These are phyloP conservation scores for Aleiodes alternator DNA, from an alignment of 2,888 invertebrate species.

Conservation along the genomic window DNA sequence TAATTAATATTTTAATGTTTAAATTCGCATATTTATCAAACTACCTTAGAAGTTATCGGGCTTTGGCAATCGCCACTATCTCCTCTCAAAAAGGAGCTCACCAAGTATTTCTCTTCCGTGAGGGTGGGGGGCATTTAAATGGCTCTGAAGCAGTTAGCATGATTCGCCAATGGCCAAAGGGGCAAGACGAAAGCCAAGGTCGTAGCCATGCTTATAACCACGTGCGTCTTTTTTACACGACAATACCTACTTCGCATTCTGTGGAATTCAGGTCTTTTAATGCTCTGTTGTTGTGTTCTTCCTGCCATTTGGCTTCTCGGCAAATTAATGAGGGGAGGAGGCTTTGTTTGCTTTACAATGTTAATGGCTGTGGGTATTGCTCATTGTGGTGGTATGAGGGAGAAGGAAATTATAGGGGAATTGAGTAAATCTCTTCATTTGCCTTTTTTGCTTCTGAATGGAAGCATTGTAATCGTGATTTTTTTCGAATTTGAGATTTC, in stretches of 20 bases:
- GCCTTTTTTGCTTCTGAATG: too few species aligned
- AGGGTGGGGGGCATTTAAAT: slow-evolving; percentile 46
- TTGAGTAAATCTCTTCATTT: too few species aligned
- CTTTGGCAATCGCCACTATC: slow-evolving; percentile 61
- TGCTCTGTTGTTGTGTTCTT: slow-evolving; percentile 6
- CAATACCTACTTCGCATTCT: slow-evolving; percentile 20
- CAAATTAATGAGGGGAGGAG: slow-evolving; percentile 23
- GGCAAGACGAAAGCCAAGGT: slow-evolving; percentile 38
- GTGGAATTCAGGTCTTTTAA: neutral
- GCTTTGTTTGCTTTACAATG: slow-evolving; percentile 29
- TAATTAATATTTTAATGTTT: too few species aligned
- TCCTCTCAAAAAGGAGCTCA: slow-evolving; percentile 60
- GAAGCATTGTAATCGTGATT: too few species aligned
- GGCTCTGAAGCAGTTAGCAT: slow-evolving; percentile 32
- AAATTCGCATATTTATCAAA: too few species aligned
- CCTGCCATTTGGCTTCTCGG: neutral
- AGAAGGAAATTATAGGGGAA: too few species aligned
- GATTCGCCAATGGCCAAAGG: neutral
- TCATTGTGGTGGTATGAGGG: too few species aligned
- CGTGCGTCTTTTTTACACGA: slow-evolving; percentile 24
- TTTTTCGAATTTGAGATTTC: too few species aligned
- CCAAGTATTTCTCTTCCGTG: slow-evolving; percentile 26
- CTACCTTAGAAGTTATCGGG: slow-evolving; percentile 37
- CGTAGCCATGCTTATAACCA: slow-evolving; percentile 17
- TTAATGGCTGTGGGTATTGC: neutral